phyloP scores from a whole-genome alignment of 1,140 invertebrate genomes.

The Drosophila nikananu region DNA sequence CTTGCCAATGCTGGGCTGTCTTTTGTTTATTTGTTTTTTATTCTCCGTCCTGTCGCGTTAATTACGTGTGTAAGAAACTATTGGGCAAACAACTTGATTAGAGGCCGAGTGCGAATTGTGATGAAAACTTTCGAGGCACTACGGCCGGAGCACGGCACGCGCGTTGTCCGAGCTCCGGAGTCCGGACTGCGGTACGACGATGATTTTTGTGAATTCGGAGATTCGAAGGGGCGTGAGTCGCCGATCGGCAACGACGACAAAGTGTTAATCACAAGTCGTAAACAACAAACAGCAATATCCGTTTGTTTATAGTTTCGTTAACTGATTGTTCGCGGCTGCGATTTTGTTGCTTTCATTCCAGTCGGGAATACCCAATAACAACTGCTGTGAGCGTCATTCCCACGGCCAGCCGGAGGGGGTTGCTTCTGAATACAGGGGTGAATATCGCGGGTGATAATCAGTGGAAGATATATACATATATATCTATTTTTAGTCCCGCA shows the following conservation, averaged over 20 bases:
- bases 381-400: slow-evolving; percentile 30
- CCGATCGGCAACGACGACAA: slow-evolving; percentile 38
- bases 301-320: slow-evolving; percentile 58
- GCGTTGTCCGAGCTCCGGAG: slow-evolving; percentile 49
- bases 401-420: background rate
- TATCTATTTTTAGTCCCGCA: slow-evolving; percentile 52
- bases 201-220: slow-evolving; percentile 53
- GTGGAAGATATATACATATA: slow-evolving; percentile 3
- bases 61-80: slow-evolving; percentile 71
- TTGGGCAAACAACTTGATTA: slow-evolving; percentile 80
- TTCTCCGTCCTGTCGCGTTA: slow-evolving; percentile 48
- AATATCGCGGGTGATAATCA: slow-evolving; percentile 26
- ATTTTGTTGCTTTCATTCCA: slow-evolving; percentile 15
- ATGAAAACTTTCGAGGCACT: slow-evolving; percentile 22
- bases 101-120: slow-evolving; percentile 62
- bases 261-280: slow-evolving; percentile 66
- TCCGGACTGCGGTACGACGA: slow-evolving; percentile 14
- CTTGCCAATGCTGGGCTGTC: background rate
- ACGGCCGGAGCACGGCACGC: slow-evolving; percentile 58
- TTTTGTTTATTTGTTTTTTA: slow-evolving; percentile 26
- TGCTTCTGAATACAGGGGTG: background rate
- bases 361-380: slow-evolving; percentile 39
- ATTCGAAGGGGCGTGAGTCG: background rate
- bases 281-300: slow-evolving; percentile 68
- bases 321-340: slow-evolving; percentile 53